These are phyloP conservation scores for Drosophila obscura DNA, from an alignment of 1,140 invertebrate species.

Conservation along the genomic window DNA sequence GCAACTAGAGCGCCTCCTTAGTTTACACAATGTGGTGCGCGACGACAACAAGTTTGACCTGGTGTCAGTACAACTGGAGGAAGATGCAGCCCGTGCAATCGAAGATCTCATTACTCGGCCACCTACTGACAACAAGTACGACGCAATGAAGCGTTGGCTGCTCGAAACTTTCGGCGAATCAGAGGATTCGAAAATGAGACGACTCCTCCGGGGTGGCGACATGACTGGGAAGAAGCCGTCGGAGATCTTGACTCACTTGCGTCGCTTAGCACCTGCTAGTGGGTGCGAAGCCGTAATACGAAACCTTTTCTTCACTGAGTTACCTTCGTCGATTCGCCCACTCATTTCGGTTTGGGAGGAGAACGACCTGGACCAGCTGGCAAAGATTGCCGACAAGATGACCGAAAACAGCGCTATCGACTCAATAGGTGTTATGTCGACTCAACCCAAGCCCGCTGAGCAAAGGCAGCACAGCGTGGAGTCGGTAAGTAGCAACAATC, in stretches of 20 bases:
- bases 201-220: not conserved
- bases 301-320: not conserved
- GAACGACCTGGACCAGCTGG: not conserved
- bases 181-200: not conserved
- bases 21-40: not conserved
- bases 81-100: too few species aligned
- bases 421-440: not conserved
- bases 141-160: too few species aligned
- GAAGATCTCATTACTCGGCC: too few species aligned
- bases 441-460: too few species aligned
- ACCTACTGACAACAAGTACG: not conserved
- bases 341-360: conserved; percentile 2
- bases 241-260: too few species aligned
- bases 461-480: too few species aligned
- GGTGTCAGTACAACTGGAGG: too few species aligned
- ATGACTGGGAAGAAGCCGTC: not conserved
- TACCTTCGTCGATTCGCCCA: not conserved
- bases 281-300: not conserved
- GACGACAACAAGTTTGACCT: too few species aligned
- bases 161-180: too few species aligned
- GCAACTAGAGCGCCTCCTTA: not conserved
- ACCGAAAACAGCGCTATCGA: not conserved
- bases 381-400: conserved; percentile 11
- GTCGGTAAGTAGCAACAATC: not conserved
- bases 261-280: too few species aligned